Conservation (phyloP, 2,888 invertebrate species). For the Lysandra bellargus region DNA sequence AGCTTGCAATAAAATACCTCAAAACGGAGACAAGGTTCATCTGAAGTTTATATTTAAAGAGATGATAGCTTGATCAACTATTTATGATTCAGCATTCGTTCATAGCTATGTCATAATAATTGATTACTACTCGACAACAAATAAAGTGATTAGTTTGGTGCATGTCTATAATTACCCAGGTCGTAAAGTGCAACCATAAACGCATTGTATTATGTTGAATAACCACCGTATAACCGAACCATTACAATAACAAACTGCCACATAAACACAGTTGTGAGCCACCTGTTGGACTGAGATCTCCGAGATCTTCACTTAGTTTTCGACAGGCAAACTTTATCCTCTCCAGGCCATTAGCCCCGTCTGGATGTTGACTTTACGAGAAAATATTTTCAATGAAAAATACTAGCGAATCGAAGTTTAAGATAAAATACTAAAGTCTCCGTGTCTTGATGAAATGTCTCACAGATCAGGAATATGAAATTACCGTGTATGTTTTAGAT, state of each 20-base stretch:
- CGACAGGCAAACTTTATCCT: conserved; percentile 12
- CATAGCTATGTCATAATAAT: background rate
- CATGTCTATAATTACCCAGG: background rate
- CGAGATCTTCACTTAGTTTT: conserved; percentile 4
- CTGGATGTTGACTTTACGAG: conserved; percentile 10
- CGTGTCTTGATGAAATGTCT: background rate
- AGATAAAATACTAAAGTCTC: background rate
- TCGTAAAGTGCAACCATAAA: conserved; percentile 11
- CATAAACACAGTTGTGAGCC: background rate
- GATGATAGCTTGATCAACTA: background rate
- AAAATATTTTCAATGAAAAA: conserved; percentile 12
- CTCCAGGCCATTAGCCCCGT: background rate
- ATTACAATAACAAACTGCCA: conserved; percentile 9
- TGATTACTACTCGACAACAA: background rate
- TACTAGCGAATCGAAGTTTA: background rate
- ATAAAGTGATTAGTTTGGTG: background rate
- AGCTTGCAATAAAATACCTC: background rate
- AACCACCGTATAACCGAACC: conserved; percentile 6
- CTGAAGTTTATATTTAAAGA: background rate
- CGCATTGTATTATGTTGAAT: conserved; percentile 2
- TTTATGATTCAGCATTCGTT: background rate
- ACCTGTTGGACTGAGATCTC: conserved; percentile 4
- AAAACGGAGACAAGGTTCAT: background rate
- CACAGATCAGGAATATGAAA: background rate
- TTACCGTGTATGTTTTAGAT: background rate